Base-by-base conservation (phyloP, 1,140 invertebrate species). In the Trichonephila inaurata region DNA sequence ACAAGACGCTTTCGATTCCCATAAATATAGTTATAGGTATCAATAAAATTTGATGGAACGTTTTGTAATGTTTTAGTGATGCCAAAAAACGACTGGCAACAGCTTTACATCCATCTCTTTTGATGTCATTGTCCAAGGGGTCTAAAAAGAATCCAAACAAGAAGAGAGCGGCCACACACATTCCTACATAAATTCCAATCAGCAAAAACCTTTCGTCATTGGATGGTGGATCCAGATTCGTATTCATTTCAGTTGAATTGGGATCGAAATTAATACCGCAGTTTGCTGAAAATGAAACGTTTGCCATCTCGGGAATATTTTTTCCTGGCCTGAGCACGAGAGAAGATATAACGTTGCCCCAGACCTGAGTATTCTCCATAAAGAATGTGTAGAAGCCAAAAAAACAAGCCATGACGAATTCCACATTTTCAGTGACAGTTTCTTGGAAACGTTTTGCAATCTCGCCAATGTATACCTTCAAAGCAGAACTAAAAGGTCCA, bases 11-110 rank as follows among this genome's bases (percentile, higher is more conserved):
- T 95, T 99, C 99, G 97, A 99, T 98, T 85, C 99, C 99, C 95
- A 99, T 99, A 97, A 98, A 99, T 61, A 99, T 96, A 0, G 99
- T 99, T 92, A 99, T 97, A 0, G 99, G 98, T 95, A 99, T 99
- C 14, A 99, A 97, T 7, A 99, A 96, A 95, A 99, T 97, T 95
- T 99, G 98, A 95, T 98, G 98, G 0, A 97, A 97, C 61, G 96
- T 95, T 96, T 98, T 98, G 94, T 98, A 96, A 95, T 99, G 98
- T 95, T 97, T 97, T 89, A 98, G 97, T 5, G 98, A 99, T 24
- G 98, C 98, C 0, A 98, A 4, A 99, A 85, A 85, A 28, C 83
- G 83, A 24, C 24, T n/a, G 51, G 58, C 83, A 96, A 91, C 99
- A 96, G 95, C 98, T 97, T 94, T 98, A 97, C 28, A 97, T 97